A percentile compares a stretch with the other conserved stretches of the same genome.
phyloP scores from a whole-genome alignment of 2,113 vertebrate species.

The Anguilla japonica region DNA sequence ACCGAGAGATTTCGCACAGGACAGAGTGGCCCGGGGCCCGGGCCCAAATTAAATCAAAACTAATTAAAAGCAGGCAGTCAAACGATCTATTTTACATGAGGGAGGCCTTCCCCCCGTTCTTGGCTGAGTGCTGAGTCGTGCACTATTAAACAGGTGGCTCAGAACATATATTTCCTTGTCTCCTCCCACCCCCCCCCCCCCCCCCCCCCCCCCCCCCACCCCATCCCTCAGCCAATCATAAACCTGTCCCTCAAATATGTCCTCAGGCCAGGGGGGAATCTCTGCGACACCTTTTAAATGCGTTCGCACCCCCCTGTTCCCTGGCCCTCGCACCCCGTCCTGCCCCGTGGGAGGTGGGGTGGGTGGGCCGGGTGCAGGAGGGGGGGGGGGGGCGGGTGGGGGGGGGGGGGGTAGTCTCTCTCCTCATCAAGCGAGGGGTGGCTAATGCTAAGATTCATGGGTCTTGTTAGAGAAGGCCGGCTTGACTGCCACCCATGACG shows the following conservation, averaged over 20 bases:
- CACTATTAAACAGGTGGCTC: not conserved
- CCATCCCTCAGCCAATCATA: not conserved
- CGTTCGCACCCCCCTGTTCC: not conserved
- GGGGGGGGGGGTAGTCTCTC: too few species aligned
- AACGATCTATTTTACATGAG: slow-evolving; percentile 1
- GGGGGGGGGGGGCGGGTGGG: not conserved
- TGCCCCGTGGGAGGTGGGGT: not conserved
- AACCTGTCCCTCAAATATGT: not conserved
- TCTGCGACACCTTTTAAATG: not conserved
- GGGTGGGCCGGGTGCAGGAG: not conserved
- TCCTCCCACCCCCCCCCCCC: not conserved
- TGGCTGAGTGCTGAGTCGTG: not conserved
- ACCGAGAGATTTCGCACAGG: not conserved
- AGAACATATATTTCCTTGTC: not conserved
- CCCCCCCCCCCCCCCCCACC: not conserved
- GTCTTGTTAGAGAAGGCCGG: not conserved
- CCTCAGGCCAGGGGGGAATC: not conserved
- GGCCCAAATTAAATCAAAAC: not conserved
- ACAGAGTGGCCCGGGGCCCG: not conserved
- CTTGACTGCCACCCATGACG: not conserved
- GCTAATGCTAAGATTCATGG: slow-evolving; percentile 9
- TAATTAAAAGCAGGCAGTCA: not conserved
- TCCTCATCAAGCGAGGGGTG: not conserved
- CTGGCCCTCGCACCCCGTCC: not conserved
- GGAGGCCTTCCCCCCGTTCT: not conserved